Conservation (phyloP, 1,140 invertebrate species). For the Ladona fulva region DNA sequence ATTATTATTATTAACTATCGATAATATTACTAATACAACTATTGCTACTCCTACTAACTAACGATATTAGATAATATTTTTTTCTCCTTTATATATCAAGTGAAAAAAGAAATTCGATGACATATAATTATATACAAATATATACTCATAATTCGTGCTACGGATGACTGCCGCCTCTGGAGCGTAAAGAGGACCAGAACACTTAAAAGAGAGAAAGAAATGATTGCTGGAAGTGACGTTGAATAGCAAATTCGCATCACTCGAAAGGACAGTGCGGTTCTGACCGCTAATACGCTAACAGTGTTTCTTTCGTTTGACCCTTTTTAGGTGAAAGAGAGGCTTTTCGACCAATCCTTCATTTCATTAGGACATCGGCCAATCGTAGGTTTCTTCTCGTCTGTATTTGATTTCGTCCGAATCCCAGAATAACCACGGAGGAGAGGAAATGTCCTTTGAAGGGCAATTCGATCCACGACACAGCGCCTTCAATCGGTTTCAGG, state of each 20-base stretch:
- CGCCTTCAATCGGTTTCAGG: no score
- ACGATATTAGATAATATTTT: neutral
- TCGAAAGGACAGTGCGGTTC: neutral
- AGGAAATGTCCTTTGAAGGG: no score
- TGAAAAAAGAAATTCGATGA: neutral
- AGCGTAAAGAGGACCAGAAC: neutral
- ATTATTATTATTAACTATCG: constrained; percentile 8
- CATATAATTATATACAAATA: neutral
- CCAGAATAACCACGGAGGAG: no score
- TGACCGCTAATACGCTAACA: neutral
- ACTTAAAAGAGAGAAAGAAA: neutral
- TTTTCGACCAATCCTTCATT: neutral
- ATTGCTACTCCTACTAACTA: constrained; percentile 2
- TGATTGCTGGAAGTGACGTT: neutral
- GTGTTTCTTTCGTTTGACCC: neutral
- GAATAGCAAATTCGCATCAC: neutral
- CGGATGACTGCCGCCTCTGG: neutral
- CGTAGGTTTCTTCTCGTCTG: no score
- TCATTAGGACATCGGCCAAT: no score
- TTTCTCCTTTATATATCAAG: neutral
- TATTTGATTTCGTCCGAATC: no score
- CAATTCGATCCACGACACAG: no score
- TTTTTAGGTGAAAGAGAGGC: neutral
- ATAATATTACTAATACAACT: neutral
- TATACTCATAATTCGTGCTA: neutral